Percentiles rank a stretch among this genome's conserved stretches.
phyloP scores from a whole-genome alignment of 2,888 invertebrate genomes.

The Catocala fraxini region DNA sequence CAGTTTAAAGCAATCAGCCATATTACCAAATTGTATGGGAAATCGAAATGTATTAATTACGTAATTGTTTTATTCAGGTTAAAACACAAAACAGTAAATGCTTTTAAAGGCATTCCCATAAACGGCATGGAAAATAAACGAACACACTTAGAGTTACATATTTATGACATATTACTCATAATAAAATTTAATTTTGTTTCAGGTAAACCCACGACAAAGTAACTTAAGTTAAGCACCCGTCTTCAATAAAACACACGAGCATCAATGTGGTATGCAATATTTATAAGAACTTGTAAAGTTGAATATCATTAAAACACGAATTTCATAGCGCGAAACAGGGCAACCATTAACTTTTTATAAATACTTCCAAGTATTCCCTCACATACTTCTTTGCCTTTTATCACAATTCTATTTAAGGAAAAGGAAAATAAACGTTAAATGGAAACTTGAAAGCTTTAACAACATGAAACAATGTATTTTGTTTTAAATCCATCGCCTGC shows the following conservation, averaged over 20 bases:
- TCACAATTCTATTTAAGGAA: conserved; percentile 18
- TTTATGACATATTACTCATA: neutral
- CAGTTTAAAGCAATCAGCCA: too few relatives aligned
- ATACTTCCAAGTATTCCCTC: conserved; percentile 7
- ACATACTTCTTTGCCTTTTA: conserved; percentile 3
- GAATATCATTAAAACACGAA: conserved; percentile 11
- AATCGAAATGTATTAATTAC: too few relatives aligned
- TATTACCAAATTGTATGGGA: too few relatives aligned
- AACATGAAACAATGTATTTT: conserved; percentile 36
- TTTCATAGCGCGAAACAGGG: neutral
- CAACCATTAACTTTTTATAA: conserved; percentile 8
- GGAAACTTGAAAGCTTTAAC: conserved; percentile 13
- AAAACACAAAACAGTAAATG: too few relatives aligned
- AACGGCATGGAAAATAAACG: too few relatives aligned
- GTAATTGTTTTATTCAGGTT: too few relatives aligned
- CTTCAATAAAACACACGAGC: neutral
- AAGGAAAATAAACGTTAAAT: conserved; percentile 12
- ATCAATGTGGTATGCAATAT: conserved; percentile 7
- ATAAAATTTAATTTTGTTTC: conserved; percentile 33
- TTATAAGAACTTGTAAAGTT: conserved; percentile 1
- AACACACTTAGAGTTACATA: too few relatives aligned
- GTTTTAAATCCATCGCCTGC: conserved; percentile 10
- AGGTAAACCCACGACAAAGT: conserved; percentile 24
- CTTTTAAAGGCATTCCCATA: too few relatives aligned
- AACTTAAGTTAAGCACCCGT: neutral